Evolutionary conservation across 2,797 vertebrate species (phyloP).

Genomic region (Borostomias antarcticus): DNA sequence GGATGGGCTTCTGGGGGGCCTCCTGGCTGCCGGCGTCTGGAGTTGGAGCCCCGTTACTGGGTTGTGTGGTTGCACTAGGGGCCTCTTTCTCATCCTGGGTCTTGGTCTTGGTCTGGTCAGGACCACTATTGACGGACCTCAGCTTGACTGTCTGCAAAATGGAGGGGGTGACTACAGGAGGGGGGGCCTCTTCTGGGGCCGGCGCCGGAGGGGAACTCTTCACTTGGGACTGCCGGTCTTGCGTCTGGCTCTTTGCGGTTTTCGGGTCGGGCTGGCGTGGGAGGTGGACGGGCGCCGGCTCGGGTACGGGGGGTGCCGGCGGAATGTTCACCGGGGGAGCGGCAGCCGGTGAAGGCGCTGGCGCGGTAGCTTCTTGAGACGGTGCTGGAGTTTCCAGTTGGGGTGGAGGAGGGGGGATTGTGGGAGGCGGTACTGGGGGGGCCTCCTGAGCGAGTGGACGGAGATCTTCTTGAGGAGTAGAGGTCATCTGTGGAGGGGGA

Average conservation of each 20-base stretch:
- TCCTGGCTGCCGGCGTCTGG: conserved; percentile 48
- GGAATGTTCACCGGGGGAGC: conserved; percentile 29
- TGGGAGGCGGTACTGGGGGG: conserved; percentile 32
- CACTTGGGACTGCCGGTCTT: conserved; percentile 46
- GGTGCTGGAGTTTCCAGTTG: conserved; percentile 21
- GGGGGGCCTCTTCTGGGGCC: conserved; percentile 72
- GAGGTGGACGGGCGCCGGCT: conserved; percentile 24
- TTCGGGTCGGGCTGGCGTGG: conserved; percentile 34
- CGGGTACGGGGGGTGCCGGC: conserved; percentile 50
- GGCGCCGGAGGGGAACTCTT: conserved; percentile 53
- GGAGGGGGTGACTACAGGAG: conserved; percentile 79
- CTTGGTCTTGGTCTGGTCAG: conserved; percentile 39
- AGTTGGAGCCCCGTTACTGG: conserved; percentile 13
- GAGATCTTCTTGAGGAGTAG: background rate
- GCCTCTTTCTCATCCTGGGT: conserved; percentile 41
- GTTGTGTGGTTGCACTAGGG: conserved; percentile 29
- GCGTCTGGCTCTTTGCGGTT: conserved; percentile 51
- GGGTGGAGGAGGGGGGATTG: conserved; percentile 8
- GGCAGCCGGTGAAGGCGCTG: conserved; percentile 18
- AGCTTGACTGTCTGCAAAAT: conserved; percentile 88
- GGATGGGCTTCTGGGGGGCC: conserved; percentile 86
- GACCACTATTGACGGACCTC: conserved; percentile 76
- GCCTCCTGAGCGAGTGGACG: conserved; percentile 24
- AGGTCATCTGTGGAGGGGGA: too few species aligned
- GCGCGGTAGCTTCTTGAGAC: conserved; percentile 23